Base-by-base conservation (phyloP, 2,797 vertebrate species). In the Chelon labrosus region DNA sequence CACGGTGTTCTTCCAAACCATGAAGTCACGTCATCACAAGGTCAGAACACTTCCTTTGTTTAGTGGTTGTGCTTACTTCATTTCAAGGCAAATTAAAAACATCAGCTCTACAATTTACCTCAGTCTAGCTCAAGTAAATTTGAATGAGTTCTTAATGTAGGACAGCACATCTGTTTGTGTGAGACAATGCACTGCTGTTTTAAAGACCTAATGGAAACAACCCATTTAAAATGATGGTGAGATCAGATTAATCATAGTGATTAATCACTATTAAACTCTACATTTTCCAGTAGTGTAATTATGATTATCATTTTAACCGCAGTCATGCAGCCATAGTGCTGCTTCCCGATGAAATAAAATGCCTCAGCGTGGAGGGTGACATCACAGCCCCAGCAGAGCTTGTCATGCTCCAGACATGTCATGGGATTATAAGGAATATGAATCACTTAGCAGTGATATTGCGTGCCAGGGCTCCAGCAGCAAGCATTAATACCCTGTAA, bases 351-450 rank as follows among this genome's bases (percentile, higher is more conserved):
- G 25, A 49, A 63, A 58, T 60, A 8, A 70, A 58, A 17, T 1
- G 50, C 54, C 35, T 41, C 49, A 14, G 58, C 14, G 17, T 41
- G 2, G 12, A 59, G 55, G 39, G 78, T 71, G 83, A 84, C 74
- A 42, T 86, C 74, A 74, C 65, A 27, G 70, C 74, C 5, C 70
- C 69, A 3, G 73, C 64, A 46, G 70, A 78, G 77, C 80, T 55
- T 10, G 55, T 63, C 73, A 79, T 75, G 79, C 73, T 64, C 60
- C 65, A 75, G 35, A 89, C 85, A 77, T 77, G 71, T 75, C 83
- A 58, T 52, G 68, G 84, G 88, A 90, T 91, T 88, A 86, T 58
- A 61, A 74, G 27, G 66, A 42, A 80, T 76, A 79, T 58, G 79
- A 79, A 69, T 84, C 72, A 70, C 77, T 87, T 80, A 79, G 74